Percentiles rank a stretch among this genome's conserved stretches.
Evolutionary conservation across 2,113 vertebrate genomes (phyloP).

Genomic region (Leptocoma aspasia): DNA sequence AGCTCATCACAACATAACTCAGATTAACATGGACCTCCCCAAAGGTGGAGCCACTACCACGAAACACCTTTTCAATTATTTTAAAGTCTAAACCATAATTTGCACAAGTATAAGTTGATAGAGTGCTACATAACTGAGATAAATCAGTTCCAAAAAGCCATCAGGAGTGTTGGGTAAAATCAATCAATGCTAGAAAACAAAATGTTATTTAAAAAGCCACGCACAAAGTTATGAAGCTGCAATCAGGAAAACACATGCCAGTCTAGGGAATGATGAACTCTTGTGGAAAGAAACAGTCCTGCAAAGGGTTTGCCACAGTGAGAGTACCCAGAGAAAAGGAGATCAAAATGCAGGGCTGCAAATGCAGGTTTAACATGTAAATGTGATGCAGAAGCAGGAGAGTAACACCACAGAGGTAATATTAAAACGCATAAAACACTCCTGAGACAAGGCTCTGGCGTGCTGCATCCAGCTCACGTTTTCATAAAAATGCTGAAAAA

Average conservation of each 20-base stretch:
- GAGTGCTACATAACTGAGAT: not conserved
- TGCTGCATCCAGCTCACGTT: not conserved
- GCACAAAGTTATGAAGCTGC: not conserved
- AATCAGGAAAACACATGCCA: not conserved
- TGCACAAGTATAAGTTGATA: not conserved
- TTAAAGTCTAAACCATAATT: not conserved
- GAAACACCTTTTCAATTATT: not conserved
- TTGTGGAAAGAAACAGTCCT: not conserved
- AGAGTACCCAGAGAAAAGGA: not conserved
- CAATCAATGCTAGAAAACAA: not conserved
- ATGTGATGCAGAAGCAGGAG: not conserved
- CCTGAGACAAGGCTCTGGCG: not conserved
- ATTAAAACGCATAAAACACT: not conserved
- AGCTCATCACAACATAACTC: not conserved
- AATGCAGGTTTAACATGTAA: not conserved
- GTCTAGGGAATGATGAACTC: not conserved
- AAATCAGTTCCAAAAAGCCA: not conserved
- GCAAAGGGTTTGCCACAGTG: not conserved
- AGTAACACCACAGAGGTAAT: not conserved
- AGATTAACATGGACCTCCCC: not conserved
- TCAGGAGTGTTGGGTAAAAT: not conserved
- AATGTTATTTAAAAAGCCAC: not conserved
- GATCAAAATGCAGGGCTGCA: not conserved
- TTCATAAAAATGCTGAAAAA: not conserved
- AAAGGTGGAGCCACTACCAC: not conserved